Evolutionary conservation across 1,140 invertebrate species (phyloP).

Genomic region (Danaus melanippus): DNA sequence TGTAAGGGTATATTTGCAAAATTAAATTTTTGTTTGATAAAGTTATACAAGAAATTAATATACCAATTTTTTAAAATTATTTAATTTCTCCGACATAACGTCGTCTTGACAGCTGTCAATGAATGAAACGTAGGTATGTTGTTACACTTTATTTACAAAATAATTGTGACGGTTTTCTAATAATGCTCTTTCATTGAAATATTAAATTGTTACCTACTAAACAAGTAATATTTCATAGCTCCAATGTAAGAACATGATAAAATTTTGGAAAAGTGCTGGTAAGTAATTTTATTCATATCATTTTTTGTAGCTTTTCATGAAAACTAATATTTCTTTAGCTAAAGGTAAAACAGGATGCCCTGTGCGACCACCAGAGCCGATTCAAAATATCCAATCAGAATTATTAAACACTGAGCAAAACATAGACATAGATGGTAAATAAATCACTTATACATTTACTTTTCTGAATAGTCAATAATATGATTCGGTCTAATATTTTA

Average conservation of each 20-base stretch:
- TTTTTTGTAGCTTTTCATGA: background rate
- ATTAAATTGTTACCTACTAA: no score
- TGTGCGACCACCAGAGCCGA: slow-evolving; percentile 52
- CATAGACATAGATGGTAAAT: slow-evolving; percentile 42
- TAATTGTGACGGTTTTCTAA: slow-evolving; percentile 10
- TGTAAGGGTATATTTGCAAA: no score
- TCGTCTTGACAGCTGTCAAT: slow-evolving; percentile 23
- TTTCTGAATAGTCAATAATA: background rate
- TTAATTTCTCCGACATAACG: slow-evolving; percentile 2
- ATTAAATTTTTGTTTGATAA: no score
- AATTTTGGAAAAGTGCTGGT: slow-evolving; percentile 70
- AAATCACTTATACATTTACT: slow-evolving; percentile 5
- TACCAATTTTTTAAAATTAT: no score
- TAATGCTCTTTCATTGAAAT: no score
- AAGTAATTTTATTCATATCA: slow-evolving; percentile 4
- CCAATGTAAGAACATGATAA: slow-evolving; percentile 42
- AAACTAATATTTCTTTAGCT: slow-evolving; percentile 33
- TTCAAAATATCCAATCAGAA: slow-evolving; percentile 21
- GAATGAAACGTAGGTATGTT: slow-evolving; percentile 17
- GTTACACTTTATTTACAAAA: slow-evolving; percentile 36
- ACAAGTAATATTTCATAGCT: no score
- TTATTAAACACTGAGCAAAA: slow-evolving; percentile 35
- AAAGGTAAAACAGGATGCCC: slow-evolving; percentile 64
- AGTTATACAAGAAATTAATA: no score
- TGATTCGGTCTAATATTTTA: slow-evolving; percentile 16